A percentile compares a stretch with the other conserved stretches of the same genome.
phyloP scores from a whole-genome alignment of 2,113 vertebrate genomes.

The Cyprinus carpio region DNA sequence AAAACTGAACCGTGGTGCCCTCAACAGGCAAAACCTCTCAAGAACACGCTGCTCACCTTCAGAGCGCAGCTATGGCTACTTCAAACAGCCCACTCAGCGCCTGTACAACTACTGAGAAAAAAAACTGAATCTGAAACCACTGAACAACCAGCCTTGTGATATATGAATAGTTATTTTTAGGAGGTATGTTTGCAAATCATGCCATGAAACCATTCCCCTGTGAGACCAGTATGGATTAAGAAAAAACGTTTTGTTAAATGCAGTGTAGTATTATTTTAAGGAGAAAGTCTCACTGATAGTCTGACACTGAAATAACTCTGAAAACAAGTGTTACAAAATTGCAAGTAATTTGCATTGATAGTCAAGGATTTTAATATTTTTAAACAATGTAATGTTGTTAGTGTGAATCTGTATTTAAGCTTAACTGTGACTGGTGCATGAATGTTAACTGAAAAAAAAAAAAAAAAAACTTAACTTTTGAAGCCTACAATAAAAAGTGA shows the following conservation, averaged over 20 bases:
- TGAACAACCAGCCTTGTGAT: background rate
- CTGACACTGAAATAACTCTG: constrained; percentile 11
- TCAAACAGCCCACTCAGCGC: constrained; percentile 73
- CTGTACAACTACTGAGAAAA: constrained; percentile 71
- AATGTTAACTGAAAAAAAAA: background rate
- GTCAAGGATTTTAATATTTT: too few species aligned
- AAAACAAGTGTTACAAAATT: background rate
- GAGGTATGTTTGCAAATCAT: constrained; percentile 5
- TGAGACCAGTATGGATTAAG: background rate
- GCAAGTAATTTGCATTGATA: background rate
- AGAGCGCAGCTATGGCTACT: constrained; percentile 64
- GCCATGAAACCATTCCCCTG: background rate
- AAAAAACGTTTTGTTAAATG: background rate
- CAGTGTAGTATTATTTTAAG: background rate
- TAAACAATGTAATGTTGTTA: too few species aligned
- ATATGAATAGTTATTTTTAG: background rate
- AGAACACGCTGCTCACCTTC: constrained; percentile 59
- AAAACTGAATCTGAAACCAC: background rate
- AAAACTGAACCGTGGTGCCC: constrained; percentile 66
- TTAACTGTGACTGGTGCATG: too few species aligned
- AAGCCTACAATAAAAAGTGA: background rate
- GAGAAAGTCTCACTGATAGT: background rate
- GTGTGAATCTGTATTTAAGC: too few species aligned
- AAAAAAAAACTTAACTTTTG: background rate
- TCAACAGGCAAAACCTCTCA: constrained; percentile 71